These are phyloP conservation scores for Salvelinus sp. DNA, from an alignment of 2,113 vertebrate genomes.

Conservation along the genomic window DNA sequence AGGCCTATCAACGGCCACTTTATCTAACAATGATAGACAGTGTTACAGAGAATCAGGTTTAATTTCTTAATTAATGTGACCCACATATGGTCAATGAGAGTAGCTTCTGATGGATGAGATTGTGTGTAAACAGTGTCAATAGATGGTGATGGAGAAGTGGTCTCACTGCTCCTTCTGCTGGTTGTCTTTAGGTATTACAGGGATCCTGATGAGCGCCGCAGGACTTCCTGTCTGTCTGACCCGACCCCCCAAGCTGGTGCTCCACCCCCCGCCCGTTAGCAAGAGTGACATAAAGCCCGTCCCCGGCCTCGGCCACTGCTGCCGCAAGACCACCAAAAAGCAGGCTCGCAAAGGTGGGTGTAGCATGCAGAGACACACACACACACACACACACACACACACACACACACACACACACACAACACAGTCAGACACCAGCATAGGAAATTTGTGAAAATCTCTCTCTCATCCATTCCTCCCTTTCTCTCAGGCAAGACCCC, in stretches of 20 bases:
- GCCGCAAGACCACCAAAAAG: constrained; percentile 93
- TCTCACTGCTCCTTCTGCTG: constrained; percentile 30
- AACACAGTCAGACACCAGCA: not conserved
- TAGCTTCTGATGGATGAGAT: constrained; percentile 59
- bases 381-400: too few relatives aligned
- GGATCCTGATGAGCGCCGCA: constrained; percentile 92
- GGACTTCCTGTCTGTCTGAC: constrained; percentile 92
- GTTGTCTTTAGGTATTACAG: constrained; percentile 82
- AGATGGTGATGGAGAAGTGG: not conserved
- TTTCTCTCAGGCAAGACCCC: constrained; percentile 94
- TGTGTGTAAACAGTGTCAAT: constrained; percentile 40
- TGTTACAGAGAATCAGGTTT: too few relatives aligned
- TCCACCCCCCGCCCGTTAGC: constrained; percentile 92
- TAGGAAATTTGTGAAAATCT: not conserved
- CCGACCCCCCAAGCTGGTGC: constrained; percentile 88
- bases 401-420: too few relatives aligned
- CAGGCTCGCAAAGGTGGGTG: constrained; percentile 88
- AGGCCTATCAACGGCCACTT: too few relatives aligned
- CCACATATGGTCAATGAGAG: constrained; percentile 8
- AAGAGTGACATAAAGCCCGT: constrained; percentile 94
- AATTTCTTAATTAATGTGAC: too few relatives aligned
- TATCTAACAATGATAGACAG: too few relatives aligned
- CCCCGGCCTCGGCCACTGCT: constrained; percentile 88
- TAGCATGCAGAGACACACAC: not conserved
- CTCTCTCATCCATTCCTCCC: constrained; percentile 42